These are phyloP conservation scores for Orestias chungarensis DNA, from an alignment of 2,797 vertebrate species.

Conservation along the genomic window DNA sequence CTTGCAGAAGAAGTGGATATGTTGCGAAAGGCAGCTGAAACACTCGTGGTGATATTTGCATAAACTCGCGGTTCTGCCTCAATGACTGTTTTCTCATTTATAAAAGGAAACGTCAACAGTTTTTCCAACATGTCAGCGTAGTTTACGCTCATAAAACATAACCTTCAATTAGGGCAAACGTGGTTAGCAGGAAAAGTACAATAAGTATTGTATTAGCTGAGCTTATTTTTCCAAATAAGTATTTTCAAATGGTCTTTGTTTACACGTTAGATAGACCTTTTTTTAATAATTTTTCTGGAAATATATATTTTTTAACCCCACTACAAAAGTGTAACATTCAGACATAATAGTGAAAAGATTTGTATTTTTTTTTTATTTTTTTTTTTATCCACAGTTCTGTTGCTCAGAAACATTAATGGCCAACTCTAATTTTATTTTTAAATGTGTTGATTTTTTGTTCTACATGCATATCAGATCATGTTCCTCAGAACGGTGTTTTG, in stretches of 20 bases:
- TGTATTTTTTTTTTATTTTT: slow-evolving; percentile 12
- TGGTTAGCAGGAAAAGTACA: slow-evolving; percentile 45
- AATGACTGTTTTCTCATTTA: background rate
- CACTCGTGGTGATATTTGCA: slow-evolving; percentile 11
- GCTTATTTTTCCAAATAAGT: slow-evolving; percentile 64
- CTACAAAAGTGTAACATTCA: slow-evolving; percentile 12
- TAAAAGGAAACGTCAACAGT: slow-evolving; percentile 22
- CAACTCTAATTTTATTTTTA: slow-evolving; percentile 56
- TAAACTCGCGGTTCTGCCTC: slow-evolving; percentile 29
- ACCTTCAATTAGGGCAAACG: slow-evolving; percentile 40
- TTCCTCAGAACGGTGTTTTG: slow-evolving; percentile 49
- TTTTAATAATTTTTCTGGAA: slow-evolving; percentile 17
- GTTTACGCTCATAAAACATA: slow-evolving; percentile 33
- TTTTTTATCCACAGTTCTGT: slow-evolving; percentile 16
- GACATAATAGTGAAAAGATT: slow-evolving; percentile 26
- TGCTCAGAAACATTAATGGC: slow-evolving; percentile 26
- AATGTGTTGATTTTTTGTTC: slow-evolving; percentile 8
- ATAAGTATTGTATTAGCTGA: slow-evolving; percentile 37
- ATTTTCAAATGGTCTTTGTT: slow-evolving; percentile 69
- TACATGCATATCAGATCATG: slow-evolving; percentile 57
- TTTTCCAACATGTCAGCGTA: slow-evolving; percentile 32
- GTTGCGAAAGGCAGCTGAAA: slow-evolving; percentile 52
- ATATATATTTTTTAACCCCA: slow-evolving; percentile 41
- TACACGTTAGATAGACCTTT: slow-evolving; percentile 67
- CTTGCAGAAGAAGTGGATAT: slow-evolving; percentile 34